Evolutionary conservation across 2,113 vertebrate genomes (phyloP).

Genomic region (Eublepharis macularius): DNA sequence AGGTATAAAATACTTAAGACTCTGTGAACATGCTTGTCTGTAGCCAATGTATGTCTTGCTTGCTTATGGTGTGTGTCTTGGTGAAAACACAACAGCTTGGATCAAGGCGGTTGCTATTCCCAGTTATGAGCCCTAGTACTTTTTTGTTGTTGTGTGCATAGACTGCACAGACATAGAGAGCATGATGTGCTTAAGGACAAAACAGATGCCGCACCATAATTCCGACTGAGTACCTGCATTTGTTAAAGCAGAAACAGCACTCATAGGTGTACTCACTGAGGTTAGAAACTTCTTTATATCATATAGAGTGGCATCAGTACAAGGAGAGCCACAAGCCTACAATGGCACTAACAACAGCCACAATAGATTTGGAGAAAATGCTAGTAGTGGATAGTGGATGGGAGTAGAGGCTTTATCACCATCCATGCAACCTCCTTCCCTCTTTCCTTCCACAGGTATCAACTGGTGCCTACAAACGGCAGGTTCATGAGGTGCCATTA

Average conservation of each 20-base stretch:
- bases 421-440: neutral
- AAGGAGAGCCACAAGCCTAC: neutral
- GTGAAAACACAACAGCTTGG: neutral
- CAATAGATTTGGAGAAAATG: neutral
- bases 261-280: neutral
- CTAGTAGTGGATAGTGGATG: neutral
- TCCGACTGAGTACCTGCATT: accelerated
- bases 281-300: neutral
- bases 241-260: neutral
- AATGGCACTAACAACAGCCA: neutral
- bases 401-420: neutral
- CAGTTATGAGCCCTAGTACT: neutral
- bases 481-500: constrained; percentile 91
- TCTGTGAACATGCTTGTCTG: neutral
- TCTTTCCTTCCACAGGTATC: constrained; percentile 81
- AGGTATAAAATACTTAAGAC: neutral
- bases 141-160: too few relatives aligned
- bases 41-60: neutral
- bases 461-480: constrained; percentile 89
- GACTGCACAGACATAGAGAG: too few relatives aligned
- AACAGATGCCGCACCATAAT: neutral
- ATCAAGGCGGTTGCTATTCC: too few relatives aligned
- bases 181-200: too few relatives aligned
- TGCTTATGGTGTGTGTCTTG: neutral
- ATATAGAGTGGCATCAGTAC: neutral